A percentile compares a stretch with the other conserved stretches of the same genome.
Evolutionary conservation across 2,888 invertebrate species (phyloP).

Genomic region (Drosophila niveifrons): DNA sequence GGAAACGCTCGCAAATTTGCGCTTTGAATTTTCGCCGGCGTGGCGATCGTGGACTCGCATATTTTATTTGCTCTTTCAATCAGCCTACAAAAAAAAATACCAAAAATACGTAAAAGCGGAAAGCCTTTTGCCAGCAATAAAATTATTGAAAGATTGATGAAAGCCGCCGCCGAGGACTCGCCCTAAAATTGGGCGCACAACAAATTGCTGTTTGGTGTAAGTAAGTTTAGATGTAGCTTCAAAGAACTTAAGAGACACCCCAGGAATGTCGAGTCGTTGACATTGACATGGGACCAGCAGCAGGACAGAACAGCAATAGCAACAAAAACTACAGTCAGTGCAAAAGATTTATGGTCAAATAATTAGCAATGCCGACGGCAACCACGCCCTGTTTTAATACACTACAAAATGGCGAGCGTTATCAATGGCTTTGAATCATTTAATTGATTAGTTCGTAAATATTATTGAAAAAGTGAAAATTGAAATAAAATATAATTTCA

Average conservation of each 20-base stretch:
- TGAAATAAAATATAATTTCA: background rate
- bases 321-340: slow-evolving; percentile 41
- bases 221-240: slow-evolving; percentile 45
- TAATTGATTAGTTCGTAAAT: background rate
- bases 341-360: slow-evolving; percentile 70
- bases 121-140: slow-evolving; percentile 56
- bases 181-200: slow-evolving; percentile 21
- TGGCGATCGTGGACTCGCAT: slow-evolving; percentile 74
- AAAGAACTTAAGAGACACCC: slow-evolving; percentile 37
- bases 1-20: slow-evolving; percentile 74
- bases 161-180: slow-evolving; percentile 18
- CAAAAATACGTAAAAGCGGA: slow-evolving; percentile 43
- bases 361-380: slow-evolving; percentile 57
- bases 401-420: slow-evolving; percentile 3
- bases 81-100: slow-evolving; percentile 43
- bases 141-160: slow-evolving; percentile 73
- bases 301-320: slow-evolving; percentile 8
- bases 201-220: slow-evolving; percentile 38
- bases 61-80: slow-evolving; percentile 77
- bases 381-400: slow-evolving; percentile 41
- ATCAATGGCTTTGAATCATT: background rate
- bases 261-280: slow-evolving; percentile 48
- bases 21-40: slow-evolving; percentile 63
- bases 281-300: slow-evolving; percentile 62
- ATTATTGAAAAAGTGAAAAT: no score